Evolutionary conservation across 2,797 vertebrate species (phyloP).

Genomic region (Tangara arthus): DNA sequence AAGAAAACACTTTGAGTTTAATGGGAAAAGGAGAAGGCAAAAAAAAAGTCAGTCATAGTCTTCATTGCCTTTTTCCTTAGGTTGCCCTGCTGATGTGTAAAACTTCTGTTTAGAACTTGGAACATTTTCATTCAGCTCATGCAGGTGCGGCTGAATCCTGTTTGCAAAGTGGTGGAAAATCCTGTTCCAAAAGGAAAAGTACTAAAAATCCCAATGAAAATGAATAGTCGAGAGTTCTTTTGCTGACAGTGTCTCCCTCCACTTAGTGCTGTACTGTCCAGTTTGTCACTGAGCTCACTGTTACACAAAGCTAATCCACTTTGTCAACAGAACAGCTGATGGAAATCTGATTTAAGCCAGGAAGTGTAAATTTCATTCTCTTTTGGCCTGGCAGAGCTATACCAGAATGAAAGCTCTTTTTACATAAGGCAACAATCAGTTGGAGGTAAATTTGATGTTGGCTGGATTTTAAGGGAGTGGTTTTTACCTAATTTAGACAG

Average conservation of each 20-base stretch:
- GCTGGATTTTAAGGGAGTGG: not conserved
- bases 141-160: not conserved
- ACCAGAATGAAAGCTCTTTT: not conserved
- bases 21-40: not conserved
- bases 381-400: not conserved
- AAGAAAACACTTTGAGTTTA: not conserved
- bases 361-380: not conserved
- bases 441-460: not conserved
- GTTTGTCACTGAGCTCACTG: not conserved
- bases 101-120: not conserved
- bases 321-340: not conserved
- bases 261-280: not conserved
- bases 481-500: not conserved
- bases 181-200: not conserved
- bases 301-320: constrained; percentile 9
- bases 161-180: not conserved
- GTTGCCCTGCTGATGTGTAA: not conserved
- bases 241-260: not conserved
- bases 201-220: not conserved
- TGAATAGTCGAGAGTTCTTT: not conserved
- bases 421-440: not conserved
- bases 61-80: not conserved
- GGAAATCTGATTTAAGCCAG: constrained; percentile 33
- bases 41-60: not conserved
- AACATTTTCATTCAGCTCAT: not conserved